Base-by-base conservation (phyloP, 2,113 vertebrate species). In the Macrotus californicus region DNA sequence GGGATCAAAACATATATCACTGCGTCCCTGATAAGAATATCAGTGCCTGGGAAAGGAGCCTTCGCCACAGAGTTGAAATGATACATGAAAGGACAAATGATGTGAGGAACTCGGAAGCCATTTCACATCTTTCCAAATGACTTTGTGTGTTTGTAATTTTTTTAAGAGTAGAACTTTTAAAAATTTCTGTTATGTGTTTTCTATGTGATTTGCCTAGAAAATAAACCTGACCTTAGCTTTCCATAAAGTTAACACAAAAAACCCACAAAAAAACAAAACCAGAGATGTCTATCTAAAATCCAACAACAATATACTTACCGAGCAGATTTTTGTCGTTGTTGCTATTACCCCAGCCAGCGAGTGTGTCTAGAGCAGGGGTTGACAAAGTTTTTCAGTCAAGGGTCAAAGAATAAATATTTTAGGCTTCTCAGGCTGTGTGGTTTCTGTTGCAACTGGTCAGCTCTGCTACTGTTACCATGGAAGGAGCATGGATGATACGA, bases 381-480 rank as follows among this genome's bases (percentile, higher is more conserved):
- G 56, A 66, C 64, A 93, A 61, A 48, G 1, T 12, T 76, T 82
- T 93, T 91, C 29, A 43, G 3, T 41, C 84, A 80, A 96, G 54
- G 9, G 12, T 29, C 80, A 87, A 83, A 89, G 22, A 69, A 52
- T 87, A 69, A 85, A 81, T 93, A 95, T 67, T 93, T 93, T 26
- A 93, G 19, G 24, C 11, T 92, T 92, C 84, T 66, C 10, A 7
- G 21, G 13, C 12, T 7, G 34, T 50, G 31, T 59, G 48, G 8
- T 61, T 77, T 93, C 76, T 90, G 16, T 69, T 75, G 41, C 16
- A 94, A 80, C 34, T 82, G 80, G 26, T 81, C 50, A 91, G 6
- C 34, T 86, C 82, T 87, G 77, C 12, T 91, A 36, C 73, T 85
- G 31, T 77, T 77, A 31, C 82, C 21, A 50, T 39, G 48, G 82